Base-by-base conservation (phyloP, 2,797 vertebrate genomes). In the Rachycentron canadum region DNA sequence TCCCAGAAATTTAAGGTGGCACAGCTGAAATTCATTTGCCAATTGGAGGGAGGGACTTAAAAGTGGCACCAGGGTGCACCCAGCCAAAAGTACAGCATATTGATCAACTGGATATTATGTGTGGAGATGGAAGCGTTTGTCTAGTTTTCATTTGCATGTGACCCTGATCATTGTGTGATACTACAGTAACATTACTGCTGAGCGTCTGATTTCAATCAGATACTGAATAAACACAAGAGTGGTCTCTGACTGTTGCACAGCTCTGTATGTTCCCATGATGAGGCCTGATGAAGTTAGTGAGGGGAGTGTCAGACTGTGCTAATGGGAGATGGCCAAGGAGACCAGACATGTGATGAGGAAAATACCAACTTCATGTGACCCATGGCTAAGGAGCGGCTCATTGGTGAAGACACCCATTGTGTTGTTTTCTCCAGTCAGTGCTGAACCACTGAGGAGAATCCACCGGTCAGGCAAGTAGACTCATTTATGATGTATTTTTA, bases 331-430 rank as follows among this genome's bases (percentile, higher is more conserved):
- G 85, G 75, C 85, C 60, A 76, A 69, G 59, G 64, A 88, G 53
- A 77, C 64, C 74, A 86, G 81, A 83, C 95, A 95, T 96, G 95
- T 96, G 95, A 95, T 92, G 60, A 91, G 86, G 74, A 80, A 87
- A 85, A 90, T 80, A 89, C 81, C 83, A 84, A 79, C 89, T 96
- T 94, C 95, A 96, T 96, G 95, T 96, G 95, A 96, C 94, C 90
- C 75, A 82, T 88, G 84, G 89, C 88, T 89, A 83, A 93, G 84
- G 86, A 92, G 88, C 61, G 62, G 82, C 87, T 86, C 82, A 70
- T 65, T 61, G 61, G 73, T n/a, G 57, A 83, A 84, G 86, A 96
- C 92, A 56, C 82, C 88, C 73, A 83, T 94, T 95, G 91, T 94
- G 85, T 81, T 83, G 64, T 80, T 84, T 78, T 82, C 76, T 77